Evolutionary conservation across 2,888 invertebrate species (phyloP).

Genomic region (Cephus spinipes): DNA sequence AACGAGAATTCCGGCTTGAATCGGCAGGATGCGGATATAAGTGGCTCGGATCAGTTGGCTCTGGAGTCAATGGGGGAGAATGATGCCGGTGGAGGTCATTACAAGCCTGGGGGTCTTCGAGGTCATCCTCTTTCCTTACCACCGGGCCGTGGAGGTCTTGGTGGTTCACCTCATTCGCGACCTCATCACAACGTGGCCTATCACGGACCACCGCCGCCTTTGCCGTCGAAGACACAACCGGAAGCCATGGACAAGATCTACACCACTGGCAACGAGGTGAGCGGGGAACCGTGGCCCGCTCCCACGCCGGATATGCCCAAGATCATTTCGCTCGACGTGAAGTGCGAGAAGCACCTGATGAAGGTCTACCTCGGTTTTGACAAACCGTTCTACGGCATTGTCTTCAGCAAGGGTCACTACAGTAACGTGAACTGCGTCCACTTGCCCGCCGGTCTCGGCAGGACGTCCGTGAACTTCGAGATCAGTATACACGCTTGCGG

Average conservation of each 20-base stretch:
- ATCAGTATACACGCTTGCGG: constrained; percentile 93
- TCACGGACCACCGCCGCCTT: constrained; percentile 80
- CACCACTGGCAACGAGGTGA: constrained; percentile 45
- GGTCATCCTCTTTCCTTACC: constrained; percentile 67
- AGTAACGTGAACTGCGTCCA: constrained; percentile 93
- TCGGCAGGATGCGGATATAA: constrained; percentile 73
- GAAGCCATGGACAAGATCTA: constrained; percentile 74
- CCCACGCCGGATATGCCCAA: constrained; percentile 92
- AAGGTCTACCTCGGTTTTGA: constrained; percentile 94
- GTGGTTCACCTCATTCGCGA: constrained; percentile 56
- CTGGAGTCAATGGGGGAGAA: constrained; percentile 77
- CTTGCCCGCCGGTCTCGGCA: constrained; percentile 87
- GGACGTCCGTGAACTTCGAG: constrained; percentile 89
- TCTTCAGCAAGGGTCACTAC: constrained; percentile 95
- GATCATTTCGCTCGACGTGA: constrained; percentile 91
- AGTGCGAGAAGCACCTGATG: constrained; percentile 95
- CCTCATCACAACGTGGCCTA: constrained; percentile 74
- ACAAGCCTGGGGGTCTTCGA: constrained; percentile 64
- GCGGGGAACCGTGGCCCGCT: constrained; percentile 76
- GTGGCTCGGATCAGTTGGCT: constrained; percentile 77
- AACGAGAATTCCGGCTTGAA: constrained; percentile 69
- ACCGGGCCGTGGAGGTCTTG: constrained; percentile 67
- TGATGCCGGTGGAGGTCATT: constrained; percentile 55
- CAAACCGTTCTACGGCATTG: constrained; percentile 94
- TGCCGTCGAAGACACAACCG: constrained; percentile 71